Conservation (phyloP, 2,888 invertebrate species). For the Caenorhabditis plicata region DNA sequence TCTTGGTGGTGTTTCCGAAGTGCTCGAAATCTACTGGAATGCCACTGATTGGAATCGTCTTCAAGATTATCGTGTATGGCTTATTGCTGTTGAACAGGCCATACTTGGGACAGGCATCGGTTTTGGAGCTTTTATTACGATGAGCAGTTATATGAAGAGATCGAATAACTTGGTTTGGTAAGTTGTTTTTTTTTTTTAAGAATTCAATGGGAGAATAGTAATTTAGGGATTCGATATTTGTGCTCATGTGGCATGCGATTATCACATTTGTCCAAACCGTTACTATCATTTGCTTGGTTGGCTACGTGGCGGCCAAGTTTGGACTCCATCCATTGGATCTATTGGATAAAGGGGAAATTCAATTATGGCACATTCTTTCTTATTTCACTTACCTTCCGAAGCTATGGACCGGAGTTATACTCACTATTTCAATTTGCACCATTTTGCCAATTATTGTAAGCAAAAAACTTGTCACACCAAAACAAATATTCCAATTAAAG, state of each 20-base stretch:
- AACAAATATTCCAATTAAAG: slow-evolving; percentile 33
- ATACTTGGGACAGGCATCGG: slow-evolving; percentile 64
- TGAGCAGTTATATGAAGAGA: slow-evolving; percentile 64
- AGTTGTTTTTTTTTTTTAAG: slow-evolving; percentile 2
- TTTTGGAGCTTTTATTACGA: slow-evolving; percentile 65
- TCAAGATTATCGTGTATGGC: slow-evolving; percentile 59
- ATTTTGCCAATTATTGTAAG: slow-evolving; percentile 60
- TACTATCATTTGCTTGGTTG: slow-evolving; percentile 54
- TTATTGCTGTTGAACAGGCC: slow-evolving; percentile 59
- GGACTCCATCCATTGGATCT: slow-evolving; percentile 53
- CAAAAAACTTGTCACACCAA: slow-evolving; percentile 2
- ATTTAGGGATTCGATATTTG: slow-evolving; percentile 55
- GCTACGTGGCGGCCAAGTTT: slow-evolving; percentile 49
- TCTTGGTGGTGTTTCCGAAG: slow-evolving; percentile 48
- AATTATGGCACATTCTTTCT: slow-evolving; percentile 60
- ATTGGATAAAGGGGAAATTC: slow-evolving; percentile 54
- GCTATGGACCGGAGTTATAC: slow-evolving; percentile 54
- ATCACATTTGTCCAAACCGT: slow-evolving; percentile 46
- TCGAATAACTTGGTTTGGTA: slow-evolving; percentile 63
- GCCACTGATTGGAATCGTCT: slow-evolving; percentile 61
- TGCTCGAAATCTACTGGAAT: slow-evolving; percentile 52
- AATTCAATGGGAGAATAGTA: neutral
- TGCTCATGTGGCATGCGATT: slow-evolving; percentile 51
- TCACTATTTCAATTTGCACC: slow-evolving; percentile 48
- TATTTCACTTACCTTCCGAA: slow-evolving; percentile 60